These are phyloP conservation scores for Salvelinus fontinalis DNA, from an alignment of 2,113 vertebrate genomes.

Conservation along the genomic window DNA sequence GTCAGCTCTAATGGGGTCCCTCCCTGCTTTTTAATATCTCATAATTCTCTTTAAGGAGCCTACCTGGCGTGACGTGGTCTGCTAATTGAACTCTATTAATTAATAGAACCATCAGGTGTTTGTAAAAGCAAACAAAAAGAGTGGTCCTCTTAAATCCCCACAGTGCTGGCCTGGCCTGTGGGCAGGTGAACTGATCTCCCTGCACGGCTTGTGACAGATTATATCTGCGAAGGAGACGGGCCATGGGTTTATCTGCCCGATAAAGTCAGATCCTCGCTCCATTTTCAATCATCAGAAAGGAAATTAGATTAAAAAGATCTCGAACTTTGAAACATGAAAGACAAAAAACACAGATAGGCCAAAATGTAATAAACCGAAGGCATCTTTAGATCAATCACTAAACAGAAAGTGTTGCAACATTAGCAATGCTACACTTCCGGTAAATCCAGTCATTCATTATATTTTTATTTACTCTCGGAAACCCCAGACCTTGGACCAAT, in stretches of 20 bases:
- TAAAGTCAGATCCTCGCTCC: slow-evolving; percentile 72
- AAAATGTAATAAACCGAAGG: not conserved
- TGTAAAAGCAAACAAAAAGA: slow-evolving; percentile 76
- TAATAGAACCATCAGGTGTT: slow-evolving; percentile 74
- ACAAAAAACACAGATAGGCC: slow-evolving; percentile 13
- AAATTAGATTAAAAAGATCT: slow-evolving; percentile 71
- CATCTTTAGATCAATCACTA: too few relatives aligned
- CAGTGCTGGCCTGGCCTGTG: slow-evolving; percentile 50
- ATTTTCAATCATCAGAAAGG: slow-evolving; percentile 76
- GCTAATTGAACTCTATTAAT: slow-evolving; percentile 75
- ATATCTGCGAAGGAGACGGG: slow-evolving; percentile 71
- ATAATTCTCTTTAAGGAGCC: slow-evolving; percentile 67
- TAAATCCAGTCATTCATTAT: too few relatives aligned
- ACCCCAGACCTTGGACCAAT: too few relatives aligned
- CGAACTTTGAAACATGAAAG: slow-evolving; percentile 25
- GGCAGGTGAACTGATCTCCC: slow-evolving; percentile 63
- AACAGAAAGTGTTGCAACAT: too few relatives aligned
- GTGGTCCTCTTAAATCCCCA: slow-evolving; percentile 57
- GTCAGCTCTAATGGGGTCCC: slow-evolving; percentile 78
- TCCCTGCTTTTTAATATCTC: slow-evolving; percentile 70
- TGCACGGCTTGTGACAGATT: slow-evolving; percentile 74
- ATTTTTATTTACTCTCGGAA: too few relatives aligned
- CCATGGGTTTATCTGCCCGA: slow-evolving; percentile 77
- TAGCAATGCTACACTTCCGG: too few relatives aligned
- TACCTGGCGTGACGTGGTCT: slow-evolving; percentile 49